These are phyloP conservation scores for Diarsia brunnea DNA, from an alignment of 2,888 invertebrate genomes.

Conservation along the genomic window DNA sequence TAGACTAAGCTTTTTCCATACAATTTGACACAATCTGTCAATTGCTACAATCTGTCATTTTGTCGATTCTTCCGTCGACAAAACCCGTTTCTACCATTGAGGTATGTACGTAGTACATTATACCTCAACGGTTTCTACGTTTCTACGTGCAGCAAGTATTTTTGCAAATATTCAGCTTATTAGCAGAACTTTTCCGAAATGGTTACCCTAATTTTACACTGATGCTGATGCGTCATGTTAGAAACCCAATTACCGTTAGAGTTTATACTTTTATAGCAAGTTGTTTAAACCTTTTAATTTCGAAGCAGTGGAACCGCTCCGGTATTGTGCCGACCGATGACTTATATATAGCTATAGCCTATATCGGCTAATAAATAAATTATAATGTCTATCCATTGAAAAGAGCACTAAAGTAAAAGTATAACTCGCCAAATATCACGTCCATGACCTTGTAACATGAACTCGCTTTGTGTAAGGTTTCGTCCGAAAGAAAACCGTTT, in stretches of 20 bases:
- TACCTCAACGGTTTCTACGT: too few relatives aligned
- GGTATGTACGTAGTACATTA: too few relatives aligned
- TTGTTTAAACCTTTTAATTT: neutral
- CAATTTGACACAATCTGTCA: too few relatives aligned
- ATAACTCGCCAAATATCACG: slow-evolving; percentile 26
- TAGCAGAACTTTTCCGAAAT: neutral
- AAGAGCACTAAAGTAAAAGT: slow-evolving; percentile 26
- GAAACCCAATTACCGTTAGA: slow-evolving; percentile 1
- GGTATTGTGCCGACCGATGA: neutral
- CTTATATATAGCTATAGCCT: neutral
- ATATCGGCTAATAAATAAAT: slow-evolving; percentile 23
- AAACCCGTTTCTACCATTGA: too few relatives aligned
- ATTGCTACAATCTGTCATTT: too few relatives aligned
- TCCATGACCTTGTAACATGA: slow-evolving; percentile 40
- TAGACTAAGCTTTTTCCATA: too few relatives aligned
- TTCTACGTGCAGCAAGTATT: too few relatives aligned
- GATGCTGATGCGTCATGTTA: neutral
- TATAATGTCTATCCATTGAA: slow-evolving; percentile 14
- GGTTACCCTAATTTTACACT: neutral
- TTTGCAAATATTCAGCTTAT: neutral
- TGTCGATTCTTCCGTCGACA: too few relatives aligned
- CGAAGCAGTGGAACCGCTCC: neutral
- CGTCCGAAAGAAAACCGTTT: slow-evolving; percentile 12
- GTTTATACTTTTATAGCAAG: too few relatives aligned
- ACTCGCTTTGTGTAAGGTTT: slow-evolving; percentile 39